Base-by-base conservation (phyloP, 2,113 vertebrate species). In the Girardinichthys multiradiatus region DNA sequence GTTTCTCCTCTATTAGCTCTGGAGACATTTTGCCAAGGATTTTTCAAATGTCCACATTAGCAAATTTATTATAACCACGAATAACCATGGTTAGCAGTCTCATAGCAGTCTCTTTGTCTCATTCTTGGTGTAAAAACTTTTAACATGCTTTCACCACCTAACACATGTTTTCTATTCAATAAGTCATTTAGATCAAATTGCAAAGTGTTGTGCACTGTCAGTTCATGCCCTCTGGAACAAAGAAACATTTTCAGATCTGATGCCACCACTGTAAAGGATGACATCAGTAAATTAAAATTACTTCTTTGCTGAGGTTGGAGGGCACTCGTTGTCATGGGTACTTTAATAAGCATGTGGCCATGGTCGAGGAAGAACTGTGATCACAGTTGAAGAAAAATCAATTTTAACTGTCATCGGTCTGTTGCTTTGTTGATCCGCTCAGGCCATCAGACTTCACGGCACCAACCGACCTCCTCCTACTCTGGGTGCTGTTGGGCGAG, bases 271-370 rank as follows among this genome's bases (percentile, higher is more conserved):
- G 42, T 54, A 66, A 54, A 61, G n/a, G 12, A 58, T 70, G 6
- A 70, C 0, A 61, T 70, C 71, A 37, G 14, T 28, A 65, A 60
- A 60, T 74, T 51, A 48, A 68, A 59, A 73, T 45, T 62, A 62
- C 51, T 42, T 33, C 64, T 64, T 42, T n/a, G 39, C 24, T 13
- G 51, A 68, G 31, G 11, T 45, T n/a, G 29, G 35, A 35, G 66
- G 60, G 28, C 42, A 11, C 24, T 15, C 28, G 58, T 79, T 60
- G n/a, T 54, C 68, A 62, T 4, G 0, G 45, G 45, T 66, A 57
- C 68, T 28, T 64, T n/a, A 60, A 66, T 24, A 62, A 37, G 29
- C 19, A 37, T 35, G 57, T 67, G 26, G 21, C 58, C 24, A n/a
- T 15, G 33, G 39, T 64, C 30, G 45, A 12, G 15, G n/a, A 57